Percentiles rank a stretch among this genome's conserved stretches.
These are phyloP conservation scores for Mustela nigripes DNA, from an alignment of 2,113 vertebrate species.

Conservation along the genomic window DNA sequence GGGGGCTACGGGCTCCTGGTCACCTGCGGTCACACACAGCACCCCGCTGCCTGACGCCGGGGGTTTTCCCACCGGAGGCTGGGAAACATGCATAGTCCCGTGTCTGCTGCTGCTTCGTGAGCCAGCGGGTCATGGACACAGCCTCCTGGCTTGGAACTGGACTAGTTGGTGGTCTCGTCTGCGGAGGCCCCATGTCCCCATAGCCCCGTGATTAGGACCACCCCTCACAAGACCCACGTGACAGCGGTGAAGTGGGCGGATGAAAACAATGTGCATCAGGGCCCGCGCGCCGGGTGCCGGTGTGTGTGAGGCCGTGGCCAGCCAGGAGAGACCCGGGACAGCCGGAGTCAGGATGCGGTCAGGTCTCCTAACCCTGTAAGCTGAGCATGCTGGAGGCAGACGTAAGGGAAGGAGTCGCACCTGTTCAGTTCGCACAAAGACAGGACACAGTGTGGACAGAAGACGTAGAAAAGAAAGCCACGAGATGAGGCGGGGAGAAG, in stretches of 20 bases:
- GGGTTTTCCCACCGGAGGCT: background rate
- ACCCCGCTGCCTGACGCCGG: background rate
- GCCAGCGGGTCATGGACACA: background rate
- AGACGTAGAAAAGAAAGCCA: background rate
- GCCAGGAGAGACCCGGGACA: background rate
- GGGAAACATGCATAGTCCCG: background rate
- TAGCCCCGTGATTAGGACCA: background rate
- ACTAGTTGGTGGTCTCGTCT: background rate
- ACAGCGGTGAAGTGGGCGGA: background rate
- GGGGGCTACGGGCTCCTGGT: background rate
- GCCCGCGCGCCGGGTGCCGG: fast-evolving
- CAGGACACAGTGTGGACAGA: background rate
- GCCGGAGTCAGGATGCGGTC: background rate
- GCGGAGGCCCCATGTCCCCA: background rate
- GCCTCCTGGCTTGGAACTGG: background rate
- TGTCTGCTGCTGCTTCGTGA: background rate
- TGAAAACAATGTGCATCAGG: background rate
- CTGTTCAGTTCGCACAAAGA: background rate
- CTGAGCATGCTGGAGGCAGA: too few species aligned
- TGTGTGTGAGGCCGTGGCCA: fast-evolving
- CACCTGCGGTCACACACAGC: background rate
- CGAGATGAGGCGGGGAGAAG: background rate
- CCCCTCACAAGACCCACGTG: background rate
- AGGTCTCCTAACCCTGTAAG: background rate
- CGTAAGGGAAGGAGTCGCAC: background rate